A percentile compares a stretch with the other conserved stretches of the same genome.
These are phyloP conservation scores for Caenorhabditis virilis DNA, from an alignment of 2,888 invertebrate genomes.

Conservation along the genomic window DNA sequence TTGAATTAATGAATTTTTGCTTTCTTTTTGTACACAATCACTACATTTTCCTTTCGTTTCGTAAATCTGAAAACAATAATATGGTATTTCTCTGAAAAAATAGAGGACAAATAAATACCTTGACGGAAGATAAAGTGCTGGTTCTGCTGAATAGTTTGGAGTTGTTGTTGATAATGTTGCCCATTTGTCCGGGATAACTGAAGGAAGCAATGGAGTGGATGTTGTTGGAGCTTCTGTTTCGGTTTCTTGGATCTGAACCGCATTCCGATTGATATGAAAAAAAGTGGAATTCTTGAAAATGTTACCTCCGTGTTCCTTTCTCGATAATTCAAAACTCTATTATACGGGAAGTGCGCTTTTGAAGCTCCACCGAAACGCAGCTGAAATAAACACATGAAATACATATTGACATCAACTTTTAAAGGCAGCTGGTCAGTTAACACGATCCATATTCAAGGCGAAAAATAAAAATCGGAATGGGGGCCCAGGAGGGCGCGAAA, in stretches of 20 bases:
- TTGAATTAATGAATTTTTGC: background rate
- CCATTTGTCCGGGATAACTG: background rate
- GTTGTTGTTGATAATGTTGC: constrained; percentile 9
- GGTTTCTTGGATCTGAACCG: background rate
- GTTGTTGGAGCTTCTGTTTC: background rate
- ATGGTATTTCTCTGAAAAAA: too few relatives aligned
- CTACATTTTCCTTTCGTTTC: constrained; percentile 26
- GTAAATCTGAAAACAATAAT: too few relatives aligned
- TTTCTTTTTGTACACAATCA: constrained; percentile 38
- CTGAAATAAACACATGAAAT: too few relatives aligned
- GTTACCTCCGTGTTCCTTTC: constrained; percentile 6
- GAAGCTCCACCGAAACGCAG: constrained; percentile 34
- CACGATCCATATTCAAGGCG: too few relatives aligned
- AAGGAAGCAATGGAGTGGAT: background rate
- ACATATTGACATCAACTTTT: background rate
- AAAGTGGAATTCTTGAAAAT: background rate
- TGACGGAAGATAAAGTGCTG: constrained; percentile 33
- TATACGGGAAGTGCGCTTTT: constrained; percentile 32
- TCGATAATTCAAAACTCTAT: constrained; percentile 24
- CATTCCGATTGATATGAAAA: background rate
- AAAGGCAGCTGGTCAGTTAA: too few relatives aligned
- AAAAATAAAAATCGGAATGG: too few relatives aligned
- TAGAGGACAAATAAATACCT: too few relatives aligned
- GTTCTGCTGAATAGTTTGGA: constrained; percentile 33
- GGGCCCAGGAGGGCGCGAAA: too few relatives aligned